Base-by-base conservation (phyloP, 2,888 invertebrate species). In the Ornithoptera alexandrae region DNA sequence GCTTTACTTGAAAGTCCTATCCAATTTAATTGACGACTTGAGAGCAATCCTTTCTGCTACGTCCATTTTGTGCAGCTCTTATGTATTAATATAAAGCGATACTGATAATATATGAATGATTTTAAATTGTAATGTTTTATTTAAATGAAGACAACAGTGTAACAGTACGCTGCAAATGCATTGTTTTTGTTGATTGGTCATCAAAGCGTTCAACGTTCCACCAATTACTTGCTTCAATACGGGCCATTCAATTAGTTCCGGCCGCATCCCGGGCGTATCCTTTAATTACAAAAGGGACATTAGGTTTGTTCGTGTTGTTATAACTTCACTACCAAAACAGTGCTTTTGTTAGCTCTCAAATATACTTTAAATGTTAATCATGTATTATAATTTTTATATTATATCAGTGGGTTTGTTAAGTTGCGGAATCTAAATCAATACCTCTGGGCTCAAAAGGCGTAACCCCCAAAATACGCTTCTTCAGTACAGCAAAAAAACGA, bases 211-310 rank as follows among this genome's bases (percentile, higher is more conserved):
- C 75, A 78, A 74, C 76, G 79, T 74, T 71, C 76, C 71, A 73
- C 74, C 72, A 59, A 77, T 73, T 73, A 71, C 72, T 71, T 77
- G 77, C 77, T 79, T 84, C 83, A 87, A 85, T 81, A 79, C 78
- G 73, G 79, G 79, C 77, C 79, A 84, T 87, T 88, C 82, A 86
- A 82, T 78, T 78, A 74, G 74, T 71, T 77, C 18, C 76, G 80
- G 88, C 88, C 89, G 87, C 85, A 85, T 86, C 73, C 74, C 75
- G 74, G 73, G 79, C 78, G 73, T 70, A 73, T 73, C 79, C 79
- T 80, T 84, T 86, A 84, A 86, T 86, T 84, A 76, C 77, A 67
- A 71, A 73, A 67, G 69, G 75, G 73, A 75, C 74, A 71, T 72
- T 73, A 74, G 59, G 53, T 24, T 65, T 63, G 66, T 66, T 70